Base-by-base conservation (phyloP, 2,797 vertebrate genomes). In the Percopsis omiscomaycus region DNA sequence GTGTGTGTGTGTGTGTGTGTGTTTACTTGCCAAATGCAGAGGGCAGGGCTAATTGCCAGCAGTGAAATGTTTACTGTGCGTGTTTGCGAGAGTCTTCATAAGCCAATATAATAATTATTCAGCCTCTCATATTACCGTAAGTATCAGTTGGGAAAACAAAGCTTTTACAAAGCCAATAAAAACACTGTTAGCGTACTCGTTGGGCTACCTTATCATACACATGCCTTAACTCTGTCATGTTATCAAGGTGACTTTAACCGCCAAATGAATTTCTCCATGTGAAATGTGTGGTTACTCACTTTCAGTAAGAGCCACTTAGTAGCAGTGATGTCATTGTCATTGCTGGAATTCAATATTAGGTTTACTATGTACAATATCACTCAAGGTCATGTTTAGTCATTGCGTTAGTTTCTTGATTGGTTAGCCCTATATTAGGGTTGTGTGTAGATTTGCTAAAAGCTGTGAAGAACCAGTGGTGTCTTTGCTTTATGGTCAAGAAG, bases 281-380 rank as follows among this genome's bases (percentile, higher is more conserved):
- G 58, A 53, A 74, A 58, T 14, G 14, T 46, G 30, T 2, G 42
- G 29, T 82, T 72, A 87, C 61, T 85, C 63, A 81, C 29, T 65
- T 56, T 57, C 45, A 9, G 61, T 49, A 52, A 77, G n/a, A 64
- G 75, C 27, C 42, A 4, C 4, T 37, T 4, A 37, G 6, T 37
- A 5, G 32, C 32, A 37, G 32, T 6, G 6, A 37, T 37, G 32
- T 6, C 27, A 37, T n/a, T 56, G 14, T n/a, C 15, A 10, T 47
- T 10, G 4, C 52, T 22, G 22, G 22, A 22, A 22, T 22, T 22
- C 22, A 22, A 22, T 22, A 22, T 22, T 22, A 22, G 22, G 22
- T 22, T 22, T 22, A 22, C 22, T 22, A 22, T 22, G 22, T 22
- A 22, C 37, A 32, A 32, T 16, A 53, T 49, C 44, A 57, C 22